Evolutionary conservation across 2,113 vertebrate genomes (phyloP).

Genomic region (Petaurus breviceps): DNA sequence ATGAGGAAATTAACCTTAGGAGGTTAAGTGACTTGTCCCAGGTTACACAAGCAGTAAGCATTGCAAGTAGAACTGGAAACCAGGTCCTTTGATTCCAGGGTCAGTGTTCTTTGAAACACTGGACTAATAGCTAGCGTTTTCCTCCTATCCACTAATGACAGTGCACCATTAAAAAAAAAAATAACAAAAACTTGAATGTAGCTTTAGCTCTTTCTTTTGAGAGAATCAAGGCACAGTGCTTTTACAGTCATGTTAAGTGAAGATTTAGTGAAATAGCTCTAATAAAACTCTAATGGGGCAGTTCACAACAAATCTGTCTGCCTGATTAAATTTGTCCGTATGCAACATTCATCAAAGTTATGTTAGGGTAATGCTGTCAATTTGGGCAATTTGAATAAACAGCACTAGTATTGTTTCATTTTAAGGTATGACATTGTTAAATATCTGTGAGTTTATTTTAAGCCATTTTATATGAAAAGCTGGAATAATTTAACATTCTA

Average conservation of each 20-base stretch:
- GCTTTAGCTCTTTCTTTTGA: neutral
- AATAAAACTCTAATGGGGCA: neutral
- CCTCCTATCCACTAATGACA: neutral
- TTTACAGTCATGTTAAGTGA: neutral
- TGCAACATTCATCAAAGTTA: neutral
- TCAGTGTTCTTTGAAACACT: neutral
- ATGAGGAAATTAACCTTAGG: neutral
- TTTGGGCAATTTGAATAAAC: neutral
- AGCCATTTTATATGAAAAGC: neutral
- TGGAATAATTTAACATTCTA: neutral
- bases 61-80: neutral
- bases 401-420: neutral
- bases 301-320: neutral
- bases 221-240: neutral
- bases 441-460: neutral
- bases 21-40: neutral
- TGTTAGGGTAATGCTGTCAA: neutral
- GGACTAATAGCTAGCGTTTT: neutral
- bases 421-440: neutral
- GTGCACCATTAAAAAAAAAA: neutral
- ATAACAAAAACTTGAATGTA: neutral
- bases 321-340: neutral
- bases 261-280: neutral
- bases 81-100: neutral
- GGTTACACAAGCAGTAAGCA: constrained; percentile 1